Percentiles rank a stretch among this genome's conserved stretches.
Evolutionary conservation across 2,113 vertebrate genomes (phyloP).

Genomic region (Oreochromis aureus): DNA sequence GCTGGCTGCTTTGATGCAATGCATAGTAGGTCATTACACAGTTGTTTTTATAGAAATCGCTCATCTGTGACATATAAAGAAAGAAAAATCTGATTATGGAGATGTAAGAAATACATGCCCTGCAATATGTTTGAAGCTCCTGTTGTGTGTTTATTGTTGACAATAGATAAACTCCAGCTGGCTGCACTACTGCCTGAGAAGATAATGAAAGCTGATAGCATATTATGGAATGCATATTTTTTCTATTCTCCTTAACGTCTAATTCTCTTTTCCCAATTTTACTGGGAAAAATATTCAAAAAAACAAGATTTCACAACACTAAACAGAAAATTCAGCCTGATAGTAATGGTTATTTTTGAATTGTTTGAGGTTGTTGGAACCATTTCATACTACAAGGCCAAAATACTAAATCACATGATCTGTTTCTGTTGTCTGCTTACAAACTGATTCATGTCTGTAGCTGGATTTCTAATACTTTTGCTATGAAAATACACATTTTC

Average conservation of each 20-base stretch:
- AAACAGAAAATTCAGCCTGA: background rate
- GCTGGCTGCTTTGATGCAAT: background rate
- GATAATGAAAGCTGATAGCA: background rate
- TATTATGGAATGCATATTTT: background rate
- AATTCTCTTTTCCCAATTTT: background rate
- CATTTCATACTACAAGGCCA: background rate
- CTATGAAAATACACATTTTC: background rate
- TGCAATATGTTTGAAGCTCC: background rate
- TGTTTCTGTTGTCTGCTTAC: background rate
- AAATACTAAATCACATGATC: background rate
- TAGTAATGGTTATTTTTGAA: background rate
- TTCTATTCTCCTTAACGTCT: rapidly evolving
- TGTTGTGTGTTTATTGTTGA: background rate
- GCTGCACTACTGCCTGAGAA: background rate
- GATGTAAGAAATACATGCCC: background rate
- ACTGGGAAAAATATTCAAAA: background rate
- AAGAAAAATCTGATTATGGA: background rate
- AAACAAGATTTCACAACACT: background rate
- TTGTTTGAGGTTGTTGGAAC: background rate
- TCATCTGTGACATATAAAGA: background rate
- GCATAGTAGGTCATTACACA: background rate
- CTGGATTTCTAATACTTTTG: background rate
- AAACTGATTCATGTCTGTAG: background rate
- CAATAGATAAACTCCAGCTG: background rate
- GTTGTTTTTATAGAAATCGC: background rate